Percentiles rank a stretch among this genome's conserved stretches.
These are phyloP conservation scores for Meteorus colon DNA, from an alignment of 2,888 invertebrate species.

Conservation along the genomic window DNA sequence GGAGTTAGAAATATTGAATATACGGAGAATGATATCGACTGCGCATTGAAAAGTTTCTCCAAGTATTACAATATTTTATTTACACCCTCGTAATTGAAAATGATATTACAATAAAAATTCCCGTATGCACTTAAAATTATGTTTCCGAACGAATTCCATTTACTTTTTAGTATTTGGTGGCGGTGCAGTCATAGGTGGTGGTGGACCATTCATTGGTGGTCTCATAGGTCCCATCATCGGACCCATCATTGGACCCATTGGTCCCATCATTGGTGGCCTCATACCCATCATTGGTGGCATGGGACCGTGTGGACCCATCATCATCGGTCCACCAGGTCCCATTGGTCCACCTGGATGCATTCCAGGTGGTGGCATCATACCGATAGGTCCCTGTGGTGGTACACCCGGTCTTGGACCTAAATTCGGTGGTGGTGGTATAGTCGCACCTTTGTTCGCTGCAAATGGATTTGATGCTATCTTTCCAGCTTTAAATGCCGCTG, in stretches of 20 bases:
- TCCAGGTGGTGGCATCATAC: conserved; percentile 75
- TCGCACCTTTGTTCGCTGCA: conserved; percentile 82
- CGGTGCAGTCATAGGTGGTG: conserved; percentile 72
- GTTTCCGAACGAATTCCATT: not conserved
- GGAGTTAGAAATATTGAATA: not conserved
- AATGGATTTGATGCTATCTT: conserved; percentile 96
- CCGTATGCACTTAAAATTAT: not conserved
- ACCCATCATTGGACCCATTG: conserved; percentile 82
- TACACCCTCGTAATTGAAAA: not conserved
- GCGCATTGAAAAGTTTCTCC: not conserved
- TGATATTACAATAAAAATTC: not conserved
- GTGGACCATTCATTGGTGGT: conserved; percentile 83
- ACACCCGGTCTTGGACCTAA: conserved; percentile 71
- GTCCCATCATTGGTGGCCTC: conserved; percentile 87
- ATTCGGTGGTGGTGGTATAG: conserved; percentile 86
- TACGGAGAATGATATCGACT: not conserved
- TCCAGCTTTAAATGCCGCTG: conserved; percentile 97
- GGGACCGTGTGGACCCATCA: conserved; percentile 78
- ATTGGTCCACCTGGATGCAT: conserved; percentile 75
- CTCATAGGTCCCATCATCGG: conserved; percentile 84
- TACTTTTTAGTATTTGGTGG: conserved; percentile 60
- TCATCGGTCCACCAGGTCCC: conserved; percentile 72
- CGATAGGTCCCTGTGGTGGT: conserved; percentile 78
- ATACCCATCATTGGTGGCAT: conserved; percentile 87
- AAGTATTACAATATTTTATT: not conserved